A percentile compares a stretch with the other conserved stretches of the same genome.
These are phyloP conservation scores for Chaetops frenatus DNA, from an alignment of 2,113 vertebrate species.

Conservation along the genomic window DNA sequence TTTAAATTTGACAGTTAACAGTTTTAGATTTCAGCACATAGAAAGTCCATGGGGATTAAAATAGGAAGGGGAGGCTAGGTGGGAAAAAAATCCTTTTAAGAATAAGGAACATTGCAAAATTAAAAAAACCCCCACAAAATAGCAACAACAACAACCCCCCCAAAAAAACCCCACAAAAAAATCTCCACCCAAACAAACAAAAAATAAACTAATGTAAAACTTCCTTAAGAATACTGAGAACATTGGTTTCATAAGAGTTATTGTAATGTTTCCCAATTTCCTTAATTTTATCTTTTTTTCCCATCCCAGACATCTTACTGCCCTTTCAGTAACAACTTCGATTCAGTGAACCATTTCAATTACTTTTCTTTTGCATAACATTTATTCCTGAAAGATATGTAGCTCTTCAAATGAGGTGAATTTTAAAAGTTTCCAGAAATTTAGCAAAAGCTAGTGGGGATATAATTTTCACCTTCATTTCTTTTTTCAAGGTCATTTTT, in stretches of 20 bases:
- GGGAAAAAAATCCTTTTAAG: background rate
- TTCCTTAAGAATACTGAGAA: background rate
- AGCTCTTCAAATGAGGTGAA: background rate
- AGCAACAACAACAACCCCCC: too few relatives aligned
- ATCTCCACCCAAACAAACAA: accelerated
- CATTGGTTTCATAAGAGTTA: background rate
- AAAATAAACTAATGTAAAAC: background rate
- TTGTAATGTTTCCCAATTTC: background rate
- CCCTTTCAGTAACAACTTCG: background rate
- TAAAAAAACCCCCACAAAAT: background rate
- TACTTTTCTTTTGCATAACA: background rate
- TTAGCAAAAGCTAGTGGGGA: background rate
- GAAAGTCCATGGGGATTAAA: background rate
- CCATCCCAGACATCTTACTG: background rate
- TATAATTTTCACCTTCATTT: background rate
- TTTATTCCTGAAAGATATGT: background rate
- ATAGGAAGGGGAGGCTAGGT: accelerated
- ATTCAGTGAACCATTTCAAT: background rate
- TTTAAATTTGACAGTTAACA: background rate
- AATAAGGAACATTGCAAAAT: background rate
- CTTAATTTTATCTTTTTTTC: background rate
- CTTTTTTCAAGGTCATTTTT: background rate
- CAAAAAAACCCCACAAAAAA: too few relatives aligned
- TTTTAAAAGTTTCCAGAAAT: background rate
- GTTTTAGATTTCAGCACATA: background rate